Percentiles rank a stretch among this genome's conserved stretches.
phyloP scores from a whole-genome alignment of 1,140 invertebrate species.

The Polypedilum pembai region DNA sequence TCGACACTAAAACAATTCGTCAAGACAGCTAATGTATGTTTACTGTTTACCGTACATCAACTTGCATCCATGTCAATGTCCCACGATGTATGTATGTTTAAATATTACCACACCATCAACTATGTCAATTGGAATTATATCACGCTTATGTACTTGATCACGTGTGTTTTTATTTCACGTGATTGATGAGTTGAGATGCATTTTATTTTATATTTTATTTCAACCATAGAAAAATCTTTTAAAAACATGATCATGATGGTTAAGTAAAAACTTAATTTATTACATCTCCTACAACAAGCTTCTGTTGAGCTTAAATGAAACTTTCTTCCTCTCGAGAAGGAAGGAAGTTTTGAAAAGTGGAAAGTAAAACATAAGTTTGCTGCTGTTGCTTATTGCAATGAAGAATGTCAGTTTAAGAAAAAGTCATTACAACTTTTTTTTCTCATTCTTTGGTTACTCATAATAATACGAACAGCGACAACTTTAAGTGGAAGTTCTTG shows the following conservation, averaged over 20 bases:
- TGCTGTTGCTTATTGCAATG: not conserved
- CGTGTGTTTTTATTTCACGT: not conserved
- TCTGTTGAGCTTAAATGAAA: not conserved
- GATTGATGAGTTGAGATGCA: not conserved
- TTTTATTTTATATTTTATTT: not conserved
- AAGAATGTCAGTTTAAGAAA: not conserved
- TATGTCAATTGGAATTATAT: not conserved
- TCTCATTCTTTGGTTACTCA: not conserved
- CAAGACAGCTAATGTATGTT: too few species aligned
- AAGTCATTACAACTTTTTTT: slow-evolving; percentile 24
- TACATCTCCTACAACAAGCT: not conserved
- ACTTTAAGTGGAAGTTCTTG: not conserved
- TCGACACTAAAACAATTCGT: not conserved
- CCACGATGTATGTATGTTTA: not conserved
- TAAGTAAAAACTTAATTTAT: not conserved
- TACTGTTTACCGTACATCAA: not conserved
- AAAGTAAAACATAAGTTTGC: not conserved
- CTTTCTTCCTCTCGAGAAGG: not conserved
- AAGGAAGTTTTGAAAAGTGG: not conserved
- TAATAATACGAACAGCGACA: not conserved
- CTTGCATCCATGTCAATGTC: not conserved
- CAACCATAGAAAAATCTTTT: not conserved
- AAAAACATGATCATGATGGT: not conserved
- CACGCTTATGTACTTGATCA: not conserved
- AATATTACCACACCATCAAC: not conserved